Conservation (phyloP, 2,113 vertebrate species). For the Bambusicola thoracicus region DNA sequence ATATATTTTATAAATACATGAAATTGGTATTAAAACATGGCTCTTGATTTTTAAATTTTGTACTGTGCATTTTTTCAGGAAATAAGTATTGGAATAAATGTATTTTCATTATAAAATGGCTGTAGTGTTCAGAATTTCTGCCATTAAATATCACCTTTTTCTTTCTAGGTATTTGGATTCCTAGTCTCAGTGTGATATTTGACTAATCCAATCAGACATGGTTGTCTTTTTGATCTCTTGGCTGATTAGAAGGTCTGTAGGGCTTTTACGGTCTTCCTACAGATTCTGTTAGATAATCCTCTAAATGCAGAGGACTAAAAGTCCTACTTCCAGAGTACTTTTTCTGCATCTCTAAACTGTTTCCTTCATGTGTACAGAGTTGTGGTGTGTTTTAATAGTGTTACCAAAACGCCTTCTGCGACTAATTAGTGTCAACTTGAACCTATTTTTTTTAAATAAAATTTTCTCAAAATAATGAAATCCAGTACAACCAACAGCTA, state of each 20-base stretch:
- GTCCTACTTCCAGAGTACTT: background rate
- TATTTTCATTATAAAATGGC: background rate
- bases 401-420: background rate
- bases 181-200: background rate
- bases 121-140: background rate
- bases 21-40: background rate
- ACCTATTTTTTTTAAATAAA: background rate
- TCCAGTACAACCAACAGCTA: background rate
- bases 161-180: constrained; percentile 1
- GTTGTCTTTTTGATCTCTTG: constrained; percentile 1
- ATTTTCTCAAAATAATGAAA: background rate
- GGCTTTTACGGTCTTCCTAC: background rate
- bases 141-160: background rate
- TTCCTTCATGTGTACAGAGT: background rate
- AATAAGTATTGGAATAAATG: background rate
- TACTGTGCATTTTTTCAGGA: background rate
- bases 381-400: background rate
- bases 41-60: background rate
- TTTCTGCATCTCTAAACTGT: background rate
- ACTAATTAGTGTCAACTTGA: background rate
- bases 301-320: background rate
- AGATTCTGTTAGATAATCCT: background rate
- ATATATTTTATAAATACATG: background rate
- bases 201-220: background rate
- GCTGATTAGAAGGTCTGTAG: constrained; percentile 7